Evolutionary conservation across 2,113 vertebrate genomes (phyloP).

Genomic region (Tyrannus savana): DNA sequence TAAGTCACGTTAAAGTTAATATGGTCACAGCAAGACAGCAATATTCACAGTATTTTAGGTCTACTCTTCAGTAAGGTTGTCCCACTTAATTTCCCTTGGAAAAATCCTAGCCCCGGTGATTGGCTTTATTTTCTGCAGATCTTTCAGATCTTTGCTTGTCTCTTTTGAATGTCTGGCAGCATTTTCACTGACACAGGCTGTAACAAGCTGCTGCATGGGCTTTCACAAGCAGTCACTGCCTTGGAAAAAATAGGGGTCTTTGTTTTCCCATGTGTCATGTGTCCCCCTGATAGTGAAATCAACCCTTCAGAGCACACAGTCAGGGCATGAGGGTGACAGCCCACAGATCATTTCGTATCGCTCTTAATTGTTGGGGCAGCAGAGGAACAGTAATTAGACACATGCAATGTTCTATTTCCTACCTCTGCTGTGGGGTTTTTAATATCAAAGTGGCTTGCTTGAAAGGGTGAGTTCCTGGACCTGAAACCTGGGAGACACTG

Average conservation of each 20-base stretch:
- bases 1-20: neutral
- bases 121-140: neutral
- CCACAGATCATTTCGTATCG: neutral
- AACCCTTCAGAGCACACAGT: neutral
- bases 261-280: neutral
- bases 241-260: neutral
- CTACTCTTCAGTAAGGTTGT: neutral
- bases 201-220: neutral
- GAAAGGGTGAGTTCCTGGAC: constrained; percentile 26
- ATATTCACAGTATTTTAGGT: neutral
- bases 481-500: constrained; percentile 20
- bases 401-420: constrained; percentile 20
- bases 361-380: constrained; percentile 50
- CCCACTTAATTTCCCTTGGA: neutral
- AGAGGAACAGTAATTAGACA: constrained; percentile 50
- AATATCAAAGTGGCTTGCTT: constrained; percentile 1
- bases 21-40: constrained; percentile 12
- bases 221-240: neutral
- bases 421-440: neutral
- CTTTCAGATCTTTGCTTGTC: neutral
- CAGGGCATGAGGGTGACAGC: neutral
- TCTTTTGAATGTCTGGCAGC: neutral
- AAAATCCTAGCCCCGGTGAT: neutral
- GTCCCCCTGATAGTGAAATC: neutral
- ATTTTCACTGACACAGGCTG: neutral